phyloP scores from a whole-genome alignment of 2,113 vertebrate genomes.

The Melanostigma gelatinosum region DNA sequence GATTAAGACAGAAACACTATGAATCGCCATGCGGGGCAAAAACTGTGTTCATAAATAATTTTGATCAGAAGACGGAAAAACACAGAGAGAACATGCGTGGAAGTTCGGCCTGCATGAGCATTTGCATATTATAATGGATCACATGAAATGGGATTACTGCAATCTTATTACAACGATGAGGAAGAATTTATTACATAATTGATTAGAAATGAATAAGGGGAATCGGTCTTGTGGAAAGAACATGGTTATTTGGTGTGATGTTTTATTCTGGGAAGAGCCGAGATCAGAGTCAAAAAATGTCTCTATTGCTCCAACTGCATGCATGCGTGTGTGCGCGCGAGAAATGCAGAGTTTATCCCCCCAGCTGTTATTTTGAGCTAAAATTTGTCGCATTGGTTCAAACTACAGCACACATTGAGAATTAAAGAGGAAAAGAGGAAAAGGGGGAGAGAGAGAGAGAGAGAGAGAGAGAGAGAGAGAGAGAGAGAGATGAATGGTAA shows the following conservation, averaged over 20 bases:
- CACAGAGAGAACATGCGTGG: background rate
- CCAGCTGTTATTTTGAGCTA: conserved; percentile 46
- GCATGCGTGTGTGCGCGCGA: background rate
- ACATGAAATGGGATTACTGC: conserved; percentile 27
- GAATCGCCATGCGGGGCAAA: background rate
- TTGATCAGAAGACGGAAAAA: conserved; percentile 1
- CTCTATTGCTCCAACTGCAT: conserved; percentile 10
- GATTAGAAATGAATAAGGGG: conserved; percentile 50
- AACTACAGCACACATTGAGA: conserved; percentile 47
- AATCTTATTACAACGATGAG: conserved; percentile 6
- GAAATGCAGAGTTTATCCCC: conserved; percentile 33
- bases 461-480: background rate
- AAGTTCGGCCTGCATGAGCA: background rate
- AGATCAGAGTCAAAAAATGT: conserved; percentile 42
- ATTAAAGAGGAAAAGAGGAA: background rate
- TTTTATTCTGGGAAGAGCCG: conserved; percentile 37
- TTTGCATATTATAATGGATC: conserved; percentile 28
- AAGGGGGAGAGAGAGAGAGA: no score
- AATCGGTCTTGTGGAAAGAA: conserved; percentile 35
- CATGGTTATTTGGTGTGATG: conserved; percentile 30
- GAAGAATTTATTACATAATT: conserved; percentile 50
- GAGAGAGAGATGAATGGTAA: background rate
- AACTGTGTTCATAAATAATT: background rate
- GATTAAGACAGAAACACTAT: background rate
- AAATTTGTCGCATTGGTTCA: conserved; percentile 44